Conservation (phyloP, 2,888 invertebrate genomes). For the Ophion ventricosus region DNA sequence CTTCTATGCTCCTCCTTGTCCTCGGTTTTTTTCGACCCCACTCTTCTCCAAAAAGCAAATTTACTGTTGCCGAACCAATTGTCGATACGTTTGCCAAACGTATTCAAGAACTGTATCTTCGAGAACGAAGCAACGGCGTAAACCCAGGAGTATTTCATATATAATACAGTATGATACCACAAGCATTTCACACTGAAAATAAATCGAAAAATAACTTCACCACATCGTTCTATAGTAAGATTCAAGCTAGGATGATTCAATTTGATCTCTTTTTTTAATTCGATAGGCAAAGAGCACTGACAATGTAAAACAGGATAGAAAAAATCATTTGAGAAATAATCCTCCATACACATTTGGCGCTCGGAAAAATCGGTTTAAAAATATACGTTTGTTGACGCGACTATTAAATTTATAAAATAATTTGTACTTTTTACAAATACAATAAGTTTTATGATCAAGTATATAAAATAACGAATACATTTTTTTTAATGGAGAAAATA, state of each 20-base stretch:
- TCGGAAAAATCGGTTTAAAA: too few species aligned
- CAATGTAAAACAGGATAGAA: not conserved
- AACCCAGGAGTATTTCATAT: constrained; percentile 80
- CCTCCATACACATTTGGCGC: not conserved
- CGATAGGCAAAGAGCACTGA: not conserved
- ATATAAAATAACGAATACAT: too few species aligned
- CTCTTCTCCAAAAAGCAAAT: constrained; percentile 86
- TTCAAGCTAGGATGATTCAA: not conserved
- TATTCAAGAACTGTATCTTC: constrained; percentile 79
- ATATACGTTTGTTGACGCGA: too few species aligned
- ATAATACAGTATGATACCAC: constrained; percentile 80
- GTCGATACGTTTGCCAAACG: constrained; percentile 83
- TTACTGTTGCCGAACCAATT: constrained; percentile 86
- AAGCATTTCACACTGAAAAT: constrained; percentile 79
- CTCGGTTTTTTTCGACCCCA: constrained; percentile 83
- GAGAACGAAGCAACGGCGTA: constrained; percentile 77
- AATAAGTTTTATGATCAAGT: too few species aligned
- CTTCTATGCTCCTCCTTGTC: constrained; percentile 82
- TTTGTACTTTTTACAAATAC: too few species aligned
- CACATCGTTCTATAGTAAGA: not conserved
- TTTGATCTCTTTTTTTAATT: not conserved
- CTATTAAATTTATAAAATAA: too few species aligned
- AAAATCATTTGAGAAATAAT: not conserved
- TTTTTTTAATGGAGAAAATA: too few species aligned
- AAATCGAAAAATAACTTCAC: not conserved